Conservation (phyloP, 2,113 vertebrate species). For the Uria aalge region DNA sequence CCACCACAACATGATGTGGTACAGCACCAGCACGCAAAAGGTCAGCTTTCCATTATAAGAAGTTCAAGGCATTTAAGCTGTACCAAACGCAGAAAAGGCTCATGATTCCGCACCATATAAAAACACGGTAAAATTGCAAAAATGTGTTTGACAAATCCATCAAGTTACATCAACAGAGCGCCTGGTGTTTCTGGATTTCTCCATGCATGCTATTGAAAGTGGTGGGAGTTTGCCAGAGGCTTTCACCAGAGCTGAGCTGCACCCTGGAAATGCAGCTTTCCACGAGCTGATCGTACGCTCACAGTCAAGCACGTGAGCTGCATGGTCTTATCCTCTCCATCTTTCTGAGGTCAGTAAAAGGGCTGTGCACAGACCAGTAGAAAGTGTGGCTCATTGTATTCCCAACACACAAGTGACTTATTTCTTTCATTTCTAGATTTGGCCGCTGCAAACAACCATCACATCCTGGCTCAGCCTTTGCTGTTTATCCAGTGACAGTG, state of each 20-base stretch:
- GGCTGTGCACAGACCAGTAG: background rate
- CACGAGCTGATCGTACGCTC: background rate
- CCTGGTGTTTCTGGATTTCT: slow-evolving; percentile 27
- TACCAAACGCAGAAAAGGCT: background rate
- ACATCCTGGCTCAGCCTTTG: background rate
- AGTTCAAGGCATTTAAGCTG: background rate
- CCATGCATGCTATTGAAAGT: background rate
- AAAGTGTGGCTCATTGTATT: background rate
- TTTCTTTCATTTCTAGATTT: background rate
- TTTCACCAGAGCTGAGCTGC: slow-evolving; percentile 6
- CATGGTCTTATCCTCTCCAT: background rate
- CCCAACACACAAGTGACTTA: background rate
- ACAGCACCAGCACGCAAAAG: background rate
- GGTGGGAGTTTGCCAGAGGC: slow-evolving; percentile 15
- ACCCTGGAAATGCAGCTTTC: background rate
- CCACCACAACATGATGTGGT: fast-evolving
- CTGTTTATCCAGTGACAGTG: background rate
- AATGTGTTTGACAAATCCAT: slow-evolving; percentile 30
- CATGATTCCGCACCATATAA: background rate
- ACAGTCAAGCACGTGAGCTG: background rate
- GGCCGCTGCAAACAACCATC: background rate
- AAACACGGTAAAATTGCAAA: background rate
- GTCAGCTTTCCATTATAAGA: background rate
- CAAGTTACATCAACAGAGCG: background rate
- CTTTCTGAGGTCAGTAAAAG: background rate